phyloP scores from a whole-genome alignment of 2,113 vertebrate species.

The Catharus fuscescens region DNA sequence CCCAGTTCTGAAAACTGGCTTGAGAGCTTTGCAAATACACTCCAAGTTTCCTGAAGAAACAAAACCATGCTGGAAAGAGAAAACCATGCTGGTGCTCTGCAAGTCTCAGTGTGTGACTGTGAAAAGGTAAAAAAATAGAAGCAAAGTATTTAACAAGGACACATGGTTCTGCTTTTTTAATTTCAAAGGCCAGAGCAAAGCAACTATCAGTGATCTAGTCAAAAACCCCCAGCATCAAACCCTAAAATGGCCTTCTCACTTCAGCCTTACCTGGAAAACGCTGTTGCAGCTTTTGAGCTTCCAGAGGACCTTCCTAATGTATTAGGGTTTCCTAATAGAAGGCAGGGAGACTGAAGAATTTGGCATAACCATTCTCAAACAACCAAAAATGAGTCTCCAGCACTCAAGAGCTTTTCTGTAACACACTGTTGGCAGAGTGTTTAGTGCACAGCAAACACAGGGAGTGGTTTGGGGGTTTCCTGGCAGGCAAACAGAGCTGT shows the following conservation, averaged over 20 bases:
- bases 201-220: not conserved
- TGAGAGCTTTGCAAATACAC: not conserved
- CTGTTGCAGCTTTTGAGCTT: not conserved
- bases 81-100: not conserved
- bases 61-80: not conserved
- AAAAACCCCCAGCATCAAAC: not conserved
- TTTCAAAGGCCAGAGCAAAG: slow-evolving; percentile 13
- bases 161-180: not conserved
- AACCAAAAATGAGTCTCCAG: not conserved
- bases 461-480: not conserved
- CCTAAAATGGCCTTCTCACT: not conserved
- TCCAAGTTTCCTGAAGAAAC: not conserved
- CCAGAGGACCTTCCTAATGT: not conserved
- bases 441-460: not conserved
- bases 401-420: not conserved
- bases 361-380: not conserved
- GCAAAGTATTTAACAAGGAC: not conserved
- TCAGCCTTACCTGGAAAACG: not conserved
- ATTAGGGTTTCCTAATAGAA: not conserved
- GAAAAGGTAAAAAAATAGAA: not conserved
- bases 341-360: not conserved
- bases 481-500: not conserved
- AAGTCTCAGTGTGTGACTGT: not conserved
- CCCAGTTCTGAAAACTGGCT: not conserved
- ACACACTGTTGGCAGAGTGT: not conserved